These are phyloP conservation scores for Daphoenositta chrysoptera DNA, from an alignment of 2,113 vertebrate genomes.

Conservation along the genomic window DNA sequence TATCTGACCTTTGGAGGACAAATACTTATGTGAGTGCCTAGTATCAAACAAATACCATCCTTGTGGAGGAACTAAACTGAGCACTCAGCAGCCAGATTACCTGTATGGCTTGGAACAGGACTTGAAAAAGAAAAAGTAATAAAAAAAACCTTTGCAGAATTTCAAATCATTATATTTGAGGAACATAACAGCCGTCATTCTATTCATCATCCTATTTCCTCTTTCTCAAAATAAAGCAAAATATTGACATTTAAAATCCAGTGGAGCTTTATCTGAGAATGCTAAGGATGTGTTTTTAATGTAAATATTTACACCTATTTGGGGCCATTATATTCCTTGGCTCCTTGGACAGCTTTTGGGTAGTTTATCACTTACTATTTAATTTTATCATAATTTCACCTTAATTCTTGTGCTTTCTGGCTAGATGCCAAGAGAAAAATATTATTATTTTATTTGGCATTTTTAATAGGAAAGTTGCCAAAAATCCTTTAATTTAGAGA, in stretches of 20 bases:
- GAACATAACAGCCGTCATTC: neutral
- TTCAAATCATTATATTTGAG: neutral
- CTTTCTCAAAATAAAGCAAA: neutral
- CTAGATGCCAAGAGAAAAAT: neutral
- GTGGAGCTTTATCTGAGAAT: neutral
- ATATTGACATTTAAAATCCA: neutral
- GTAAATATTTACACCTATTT: neutral
- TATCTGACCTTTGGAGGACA: neutral
- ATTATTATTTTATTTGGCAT: neutral
- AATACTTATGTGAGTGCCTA: neutral
- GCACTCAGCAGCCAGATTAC: neutral
- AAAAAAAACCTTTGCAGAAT: neutral
- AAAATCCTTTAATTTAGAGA: neutral
- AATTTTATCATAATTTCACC: neutral
- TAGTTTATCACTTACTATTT: neutral
- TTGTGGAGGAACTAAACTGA: neutral
- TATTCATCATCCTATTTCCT: neutral
- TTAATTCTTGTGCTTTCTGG: neutral
- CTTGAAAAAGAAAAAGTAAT: neutral
- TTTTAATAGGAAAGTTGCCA: neutral
- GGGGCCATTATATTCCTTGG: neutral
- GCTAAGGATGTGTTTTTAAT: neutral
- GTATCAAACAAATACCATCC: neutral
- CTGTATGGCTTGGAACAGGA: neutral
- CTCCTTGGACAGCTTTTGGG: neutral